Evolutionary conservation across 2,797 vertebrate species (phyloP).

Genomic region (Lateolabrax maculatus): DNA sequence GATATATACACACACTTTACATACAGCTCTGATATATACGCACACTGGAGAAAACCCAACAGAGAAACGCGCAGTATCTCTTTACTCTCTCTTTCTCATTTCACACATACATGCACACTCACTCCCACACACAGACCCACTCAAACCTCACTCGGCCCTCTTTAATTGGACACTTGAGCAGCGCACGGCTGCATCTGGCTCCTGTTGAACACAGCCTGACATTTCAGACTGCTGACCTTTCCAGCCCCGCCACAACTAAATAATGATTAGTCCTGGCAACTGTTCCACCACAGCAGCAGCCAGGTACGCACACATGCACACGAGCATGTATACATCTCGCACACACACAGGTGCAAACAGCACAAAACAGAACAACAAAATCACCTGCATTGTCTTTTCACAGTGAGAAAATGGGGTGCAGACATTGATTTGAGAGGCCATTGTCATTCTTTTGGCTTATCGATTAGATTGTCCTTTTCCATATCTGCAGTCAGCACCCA

Average conservation of each 20-base stretch:
- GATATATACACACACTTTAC: conserved; percentile 13
- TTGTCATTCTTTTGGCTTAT: conserved; percentile 91
- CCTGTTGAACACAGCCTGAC: conserved; percentile 96
- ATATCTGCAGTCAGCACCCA: conserved; percentile 91
- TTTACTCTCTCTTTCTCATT: conserved; percentile 47
- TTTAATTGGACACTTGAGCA: conserved; percentile 97
- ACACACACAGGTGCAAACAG: conserved; percentile 48
- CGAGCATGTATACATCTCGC: conserved; percentile 60
- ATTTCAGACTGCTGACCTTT: conserved; percentile 99
- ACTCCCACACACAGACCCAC: conserved; percentile 80
- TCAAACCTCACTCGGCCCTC: conserved; percentile 88
- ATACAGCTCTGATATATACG: conserved; percentile 5
- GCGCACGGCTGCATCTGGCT: conserved; percentile 89
- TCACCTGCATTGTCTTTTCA: conserved; percentile 80
- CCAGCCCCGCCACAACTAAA: conserved; percentile 94
- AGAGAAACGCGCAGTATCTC: conserved; percentile 5
- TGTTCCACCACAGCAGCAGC: conserved; percentile 91
- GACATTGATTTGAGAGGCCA: conserved; percentile 94
- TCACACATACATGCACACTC: conserved; percentile 55
- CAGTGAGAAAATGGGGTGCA: conserved; percentile 94
- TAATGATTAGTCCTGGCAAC: conserved; percentile 98
- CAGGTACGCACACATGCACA: conserved; percentile 73
- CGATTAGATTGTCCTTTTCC: conserved; percentile 98
- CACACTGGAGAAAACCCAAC: conserved; percentile 9
- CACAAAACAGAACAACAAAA: conserved; percentile 67